These are phyloP conservation scores for Mythimna vitellina DNA, from an alignment of 2,888 invertebrate species.

Conservation along the genomic window DNA sequence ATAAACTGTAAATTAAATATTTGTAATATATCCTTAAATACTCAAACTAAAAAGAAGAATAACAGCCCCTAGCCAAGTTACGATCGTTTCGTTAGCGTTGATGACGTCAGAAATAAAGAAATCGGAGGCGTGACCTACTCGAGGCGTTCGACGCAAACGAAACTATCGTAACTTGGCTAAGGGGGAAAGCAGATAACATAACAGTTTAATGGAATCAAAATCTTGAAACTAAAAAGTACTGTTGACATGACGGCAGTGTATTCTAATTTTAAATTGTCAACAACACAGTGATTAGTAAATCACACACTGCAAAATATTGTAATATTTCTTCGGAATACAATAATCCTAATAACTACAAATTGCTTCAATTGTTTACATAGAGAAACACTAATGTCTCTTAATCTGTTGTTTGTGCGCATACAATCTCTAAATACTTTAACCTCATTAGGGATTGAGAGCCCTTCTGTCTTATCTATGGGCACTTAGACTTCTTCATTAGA, in stretches of 20 bases:
- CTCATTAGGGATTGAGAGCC: conserved; percentile 64
- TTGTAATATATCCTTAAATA: no score
- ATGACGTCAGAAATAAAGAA: no score
- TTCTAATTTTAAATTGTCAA: no score
- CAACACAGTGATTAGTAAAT: conserved; percentile 41
- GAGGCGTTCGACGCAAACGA: no score
- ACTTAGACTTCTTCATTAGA: conserved; percentile 46
- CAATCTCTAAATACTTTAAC: conserved; percentile 62
- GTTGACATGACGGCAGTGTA: background rate
- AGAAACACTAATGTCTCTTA: conserved; percentile 32
- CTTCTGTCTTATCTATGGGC: conserved; percentile 59
- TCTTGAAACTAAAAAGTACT: background rate
- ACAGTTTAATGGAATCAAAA: background rate
- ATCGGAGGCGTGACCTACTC: no score
- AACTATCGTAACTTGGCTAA: no score
- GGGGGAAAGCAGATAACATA: background rate
- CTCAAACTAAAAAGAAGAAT: no score
- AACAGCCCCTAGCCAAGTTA: no score
- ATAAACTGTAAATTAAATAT: no score
- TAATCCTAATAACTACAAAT: conserved; percentile 1
- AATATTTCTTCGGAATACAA: conserved; percentile 22
- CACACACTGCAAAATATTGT: background rate
- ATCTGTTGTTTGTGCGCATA: conserved; percentile 52
- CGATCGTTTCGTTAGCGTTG: no score
- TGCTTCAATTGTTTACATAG: conserved; percentile 12